Conservation (phyloP, 2,888 invertebrate species). For the Actias luna region DNA sequence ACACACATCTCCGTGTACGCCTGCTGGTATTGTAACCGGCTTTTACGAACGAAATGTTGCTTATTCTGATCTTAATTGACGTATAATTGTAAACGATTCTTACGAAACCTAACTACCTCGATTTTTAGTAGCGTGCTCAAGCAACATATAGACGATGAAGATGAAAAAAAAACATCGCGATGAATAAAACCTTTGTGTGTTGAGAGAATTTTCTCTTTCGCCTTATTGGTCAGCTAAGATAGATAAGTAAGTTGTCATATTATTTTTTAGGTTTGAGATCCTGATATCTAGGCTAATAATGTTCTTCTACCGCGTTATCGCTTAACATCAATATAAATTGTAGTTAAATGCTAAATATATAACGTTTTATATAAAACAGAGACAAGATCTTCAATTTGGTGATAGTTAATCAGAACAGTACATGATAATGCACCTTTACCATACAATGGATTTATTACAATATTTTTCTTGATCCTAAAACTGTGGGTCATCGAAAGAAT, state of each 20-base stretch:
- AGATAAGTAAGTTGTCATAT: too few relatives aligned
- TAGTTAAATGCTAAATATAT: neutral
- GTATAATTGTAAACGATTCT: neutral
- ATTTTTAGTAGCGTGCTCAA: too few relatives aligned
- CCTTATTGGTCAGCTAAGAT: too few relatives aligned
- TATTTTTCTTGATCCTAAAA: neutral
- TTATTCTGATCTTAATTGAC: neutral
- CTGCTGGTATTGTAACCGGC: conserved; percentile 26
- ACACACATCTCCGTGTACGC: conserved; percentile 43
- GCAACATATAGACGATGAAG: too few relatives aligned
- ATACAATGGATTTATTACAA: neutral
- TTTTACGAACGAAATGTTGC: neutral
- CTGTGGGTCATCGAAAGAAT: neutral
- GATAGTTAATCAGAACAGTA: neutral
- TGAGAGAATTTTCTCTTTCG: too few relatives aligned
- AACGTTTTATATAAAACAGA: neutral
- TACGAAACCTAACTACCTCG: neutral
- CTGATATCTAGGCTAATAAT: neutral
- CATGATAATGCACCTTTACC: neutral
- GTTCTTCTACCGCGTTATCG: neutral
- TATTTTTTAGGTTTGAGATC: too few relatives aligned
- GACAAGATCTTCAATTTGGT: neutral
- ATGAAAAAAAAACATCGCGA: neutral
- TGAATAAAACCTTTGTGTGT: too few relatives aligned
- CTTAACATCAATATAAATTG: neutral